Evolutionary conservation across 2,888 invertebrate genomes (phyloP), one percentile per base, ranked within the genome.

Genomic region (Andrena minutula): DNA sequence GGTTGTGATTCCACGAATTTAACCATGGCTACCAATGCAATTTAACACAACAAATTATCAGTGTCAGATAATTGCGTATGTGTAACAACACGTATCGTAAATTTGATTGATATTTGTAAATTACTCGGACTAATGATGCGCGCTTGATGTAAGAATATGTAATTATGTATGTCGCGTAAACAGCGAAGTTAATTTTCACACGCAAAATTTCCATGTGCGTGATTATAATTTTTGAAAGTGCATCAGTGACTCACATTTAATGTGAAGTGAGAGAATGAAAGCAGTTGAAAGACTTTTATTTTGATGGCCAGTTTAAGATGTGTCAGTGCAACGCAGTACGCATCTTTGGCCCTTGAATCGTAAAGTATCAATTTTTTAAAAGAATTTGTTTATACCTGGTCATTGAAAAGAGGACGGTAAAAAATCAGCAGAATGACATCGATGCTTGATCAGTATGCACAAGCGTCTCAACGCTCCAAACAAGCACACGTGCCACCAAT

Each of bases 361-460:
- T 20, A 7, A n/a, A 23, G 8, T 32, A 26, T 16, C 53, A 12
- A 1, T 47, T 10, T 10, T 56, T 56, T 56, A 8, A 23, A 12
- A 10, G 2, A 10, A 16, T 35, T 12, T 35, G 26, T 60, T 60
- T 78, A 41, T 49, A 12, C 60, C 1, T 23, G 7, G 28, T 58
- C 35, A 16, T 23, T 60, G 58, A 12, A 2, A 16, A 61, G 68
- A 26, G 3, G 49, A 61, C 8, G 20, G 10, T 32, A 65, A 51
- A 41, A 56, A 71, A 63, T 63, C 51, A 51, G 32, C 61, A 91
- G 77, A 73, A 98, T 98, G 97, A 97, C 97, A 90, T 97, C 97
- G 28, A 96, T 98, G 93, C 96, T 98, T 86, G 97, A 98, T 94
- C 98, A 98, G 94, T 97, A 97, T 93, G 97, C 97, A 93, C 96